Base-by-base conservation (phyloP, 2,888 invertebrate species). In the Harpalus rufipes region DNA sequence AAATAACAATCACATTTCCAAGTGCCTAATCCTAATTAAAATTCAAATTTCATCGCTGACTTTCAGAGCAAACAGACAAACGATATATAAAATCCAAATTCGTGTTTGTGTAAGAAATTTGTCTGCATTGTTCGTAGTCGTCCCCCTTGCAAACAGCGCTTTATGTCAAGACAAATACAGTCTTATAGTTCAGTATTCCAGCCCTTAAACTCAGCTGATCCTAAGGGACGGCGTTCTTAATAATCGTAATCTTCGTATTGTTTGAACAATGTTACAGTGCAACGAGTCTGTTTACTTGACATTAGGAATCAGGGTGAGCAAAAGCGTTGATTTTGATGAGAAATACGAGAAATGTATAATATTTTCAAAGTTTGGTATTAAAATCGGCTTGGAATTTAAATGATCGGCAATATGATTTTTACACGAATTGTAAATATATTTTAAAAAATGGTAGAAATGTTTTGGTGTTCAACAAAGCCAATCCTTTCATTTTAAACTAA, bases 111-210 rank as follows among this genome's bases (percentile, higher is more conserved):
- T 3, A 44, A 25, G 14, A 72, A 72, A 72, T 72, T 72, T 72
- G 41, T 41, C 25, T 16, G 18, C 72, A 51, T 72, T 72, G 72
- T 63, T 25, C 21, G 12, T 12, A 63, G 72, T 39, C 25, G 16
- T 14, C 41, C 72, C 72, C 18, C 14, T 41, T 18, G 72, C 32
- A 72, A 72, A 72, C 72, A 72, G 44, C 32, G 72, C 41, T 72
- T 72, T 72, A 72, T 72, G 44, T 41, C 72, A 72, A 72, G 72
- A 72, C 72, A 72, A 72, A 72, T 72, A 72, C 72, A 72, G 44
- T 72, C 18, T n/a, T n/a, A 2, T 63, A 21, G 21, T 72, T 39
- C n/a, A 39, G 39, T 32, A n/a, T 72, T 16, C 16, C 14, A 12
- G 63, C 63, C 63, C 63, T 63, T 63, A 63, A 21, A 63, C 63